These are phyloP conservation scores for Sepiola atlantica DNA, from an alignment of 2,888 invertebrate species.

Conservation along the genomic window DNA sequence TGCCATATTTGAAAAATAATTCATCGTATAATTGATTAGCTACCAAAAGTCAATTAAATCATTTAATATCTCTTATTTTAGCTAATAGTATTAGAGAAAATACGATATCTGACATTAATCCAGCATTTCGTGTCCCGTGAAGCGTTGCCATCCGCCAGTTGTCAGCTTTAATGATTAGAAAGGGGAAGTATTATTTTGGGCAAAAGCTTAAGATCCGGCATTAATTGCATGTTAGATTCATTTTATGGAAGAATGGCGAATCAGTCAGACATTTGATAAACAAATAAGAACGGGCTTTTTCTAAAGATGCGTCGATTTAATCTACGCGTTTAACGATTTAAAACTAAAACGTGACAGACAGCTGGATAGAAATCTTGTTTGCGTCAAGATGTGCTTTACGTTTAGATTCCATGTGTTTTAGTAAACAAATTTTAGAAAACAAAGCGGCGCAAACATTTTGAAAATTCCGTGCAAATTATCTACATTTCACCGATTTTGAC, in stretches of 20 bases:
- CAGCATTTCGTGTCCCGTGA: background rate
- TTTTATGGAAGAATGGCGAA: background rate
- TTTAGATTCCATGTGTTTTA: background rate
- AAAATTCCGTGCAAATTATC: background rate
- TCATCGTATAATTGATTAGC: background rate
- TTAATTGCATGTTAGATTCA: background rate
- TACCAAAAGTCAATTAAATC: background rate
- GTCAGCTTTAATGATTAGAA: conserved; percentile 17
- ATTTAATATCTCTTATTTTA: background rate
- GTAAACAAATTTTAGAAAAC: background rate
- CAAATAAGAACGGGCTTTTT: too few species aligned
- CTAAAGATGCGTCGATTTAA: too few species aligned
- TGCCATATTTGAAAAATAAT: background rate
- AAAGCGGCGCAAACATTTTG: background rate
- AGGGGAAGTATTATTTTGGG: background rate
- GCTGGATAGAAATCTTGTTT: too few species aligned
- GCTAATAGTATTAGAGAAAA: background rate
- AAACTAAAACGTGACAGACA: background rate
- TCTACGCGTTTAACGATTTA: too few species aligned
- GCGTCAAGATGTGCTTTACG: background rate
- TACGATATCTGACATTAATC: background rate
- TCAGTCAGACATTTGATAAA: too few species aligned
- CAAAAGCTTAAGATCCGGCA: background rate
- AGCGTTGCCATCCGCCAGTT: background rate
- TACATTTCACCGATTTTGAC: background rate